A percentile compares a stretch with the other conserved stretches of the same genome.
phyloP scores from a whole-genome alignment of 53 echinoderm and acorn worm genomes.

The Zoroaster sp. region DNA sequence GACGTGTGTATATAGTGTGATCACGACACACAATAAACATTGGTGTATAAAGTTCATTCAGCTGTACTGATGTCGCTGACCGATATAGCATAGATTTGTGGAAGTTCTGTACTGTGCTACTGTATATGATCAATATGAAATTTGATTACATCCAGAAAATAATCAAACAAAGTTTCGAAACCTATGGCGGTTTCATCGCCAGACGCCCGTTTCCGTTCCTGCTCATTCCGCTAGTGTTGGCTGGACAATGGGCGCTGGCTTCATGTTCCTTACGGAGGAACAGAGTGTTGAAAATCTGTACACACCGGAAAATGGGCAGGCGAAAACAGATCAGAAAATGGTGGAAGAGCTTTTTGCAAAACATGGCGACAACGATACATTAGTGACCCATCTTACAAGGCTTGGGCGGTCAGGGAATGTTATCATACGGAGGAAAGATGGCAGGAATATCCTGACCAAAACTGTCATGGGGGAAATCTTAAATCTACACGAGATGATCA shows the following conservation, averaged over 20 bases:
- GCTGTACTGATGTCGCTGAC: too few species aligned
- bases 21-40: too few species aligned
- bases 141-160: slow-evolving; percentile 55
- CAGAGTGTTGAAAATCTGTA: slow-evolving; percentile 32
- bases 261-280: slow-evolving; percentile 33
- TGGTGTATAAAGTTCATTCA: too few species aligned
- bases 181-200: slow-evolving; percentile 77
- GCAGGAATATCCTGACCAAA: slow-evolving; percentile 36
- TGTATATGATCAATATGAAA: too few species aligned
- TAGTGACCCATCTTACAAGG: not conserved
- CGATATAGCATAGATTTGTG: too few species aligned
- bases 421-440: slow-evolving; percentile 2
- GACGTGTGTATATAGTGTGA: too few species aligned
- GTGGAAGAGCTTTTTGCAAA: slow-evolving; percentile 39
- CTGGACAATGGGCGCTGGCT: slow-evolving; percentile 43
- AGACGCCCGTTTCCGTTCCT: slow-evolving; percentile 72
- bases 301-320: slow-evolving; percentile 43
- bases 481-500: slow-evolving; percentile 26
- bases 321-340: not conserved
- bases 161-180: slow-evolving; percentile 47
- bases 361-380: not conserved
- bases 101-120: too few species aligned
- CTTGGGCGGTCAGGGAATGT: slow-evolving; percentile 23
- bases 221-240: slow-evolving; percentile 55
- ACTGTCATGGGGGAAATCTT: slow-evolving; percentile 22